phyloP scores from a whole-genome alignment of 2,113 vertebrate species.

The Chrysemys picta region DNA sequence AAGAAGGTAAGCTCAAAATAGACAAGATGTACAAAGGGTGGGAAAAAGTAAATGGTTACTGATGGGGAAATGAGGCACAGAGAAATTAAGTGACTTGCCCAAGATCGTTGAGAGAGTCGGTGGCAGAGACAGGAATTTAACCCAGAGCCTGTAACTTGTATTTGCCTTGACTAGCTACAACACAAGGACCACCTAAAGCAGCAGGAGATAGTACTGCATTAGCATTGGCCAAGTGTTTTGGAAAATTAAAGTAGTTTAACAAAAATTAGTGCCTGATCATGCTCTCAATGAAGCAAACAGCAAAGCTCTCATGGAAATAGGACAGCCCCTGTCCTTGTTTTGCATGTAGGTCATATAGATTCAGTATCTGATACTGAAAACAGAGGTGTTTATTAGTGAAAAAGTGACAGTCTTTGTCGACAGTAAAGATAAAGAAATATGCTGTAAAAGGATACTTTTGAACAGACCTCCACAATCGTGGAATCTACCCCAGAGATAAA shows the following conservation, averaged over 20 bases:
- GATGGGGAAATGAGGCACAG: not conserved
- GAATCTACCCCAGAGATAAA: not conserved
- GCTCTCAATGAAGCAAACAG: not conserved
- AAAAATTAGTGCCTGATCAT: not conserved
- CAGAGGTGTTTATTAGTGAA: not conserved
- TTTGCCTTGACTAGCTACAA: constrained; percentile 12
- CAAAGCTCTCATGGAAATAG: constrained; percentile 12
- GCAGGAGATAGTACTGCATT: not conserved
- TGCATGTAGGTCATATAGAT: not conserved
- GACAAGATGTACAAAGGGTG: not conserved
- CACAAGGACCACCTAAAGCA: not conserved
- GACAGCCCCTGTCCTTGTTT: not conserved
- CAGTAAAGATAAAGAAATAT: not conserved
- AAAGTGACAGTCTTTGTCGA: not conserved
- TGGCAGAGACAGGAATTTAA: not conserved
- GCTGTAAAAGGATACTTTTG: not conserved
- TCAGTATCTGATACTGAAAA: not conserved
- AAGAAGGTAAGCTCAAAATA: not conserved
- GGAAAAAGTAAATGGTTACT: not conserved
- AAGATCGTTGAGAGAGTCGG: not conserved
- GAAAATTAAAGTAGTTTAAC: constrained; percentile 2
- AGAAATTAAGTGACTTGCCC: not conserved
- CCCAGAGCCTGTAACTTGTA: constrained; percentile 6
- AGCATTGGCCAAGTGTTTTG: constrained; percentile 1
- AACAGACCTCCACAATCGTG: not conserved